Evolutionary conservation across 2,888 invertebrate species (phyloP), one percentile per base, ranked within the genome.

Genomic region (Protodeltote pygarga): DNA sequence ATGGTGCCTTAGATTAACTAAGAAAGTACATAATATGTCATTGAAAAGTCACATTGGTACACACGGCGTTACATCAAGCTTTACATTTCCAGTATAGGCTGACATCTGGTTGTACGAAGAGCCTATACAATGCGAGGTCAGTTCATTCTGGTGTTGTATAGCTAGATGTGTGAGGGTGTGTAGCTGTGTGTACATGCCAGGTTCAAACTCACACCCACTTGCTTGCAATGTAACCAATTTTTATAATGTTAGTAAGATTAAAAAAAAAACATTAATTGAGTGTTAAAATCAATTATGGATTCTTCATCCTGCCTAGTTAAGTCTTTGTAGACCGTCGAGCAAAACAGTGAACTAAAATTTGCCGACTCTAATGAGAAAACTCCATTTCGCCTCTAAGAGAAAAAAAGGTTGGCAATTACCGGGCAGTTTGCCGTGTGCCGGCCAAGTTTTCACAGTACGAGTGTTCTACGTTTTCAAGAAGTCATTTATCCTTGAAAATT

Each of bases 321-420:
- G 66, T 57, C 62, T 46, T 60, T 29, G 45, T 53, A 39, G 49
- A 54, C 58, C 63, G 58, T n/a, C 58, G 50, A 54, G 69, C 58
- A 65, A 71, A 73, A 65, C 60, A 66, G 59, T 58, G 66, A 73
- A 65, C 75, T 80, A 83, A 87, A 84, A 87, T 84, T 86, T 85
- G 73, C 83, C 63, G 72, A 62, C 73, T 76, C 73, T 86, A 85
- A 85, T 81, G 83, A 83, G 86, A 85, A 87, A 87, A 87, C 73
- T 85, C 81, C 71, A 68, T 81, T 81, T 85, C 79, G 69, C 71
- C 55, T 62, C 51, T 48, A 67, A 59, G 61, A 62, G 55, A 50
- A 68, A 73, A 77, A 79, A 81, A 82, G 75, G 61, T 52, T 47
- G 65, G 72, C 77, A 80, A 83, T 83, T 82, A 83, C 65, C 76